A percentile compares a stretch with the other conserved stretches of the same genome.
Conservation (phyloP, 2,797 vertebrate species). For the Anabas testudineus region DNA sequence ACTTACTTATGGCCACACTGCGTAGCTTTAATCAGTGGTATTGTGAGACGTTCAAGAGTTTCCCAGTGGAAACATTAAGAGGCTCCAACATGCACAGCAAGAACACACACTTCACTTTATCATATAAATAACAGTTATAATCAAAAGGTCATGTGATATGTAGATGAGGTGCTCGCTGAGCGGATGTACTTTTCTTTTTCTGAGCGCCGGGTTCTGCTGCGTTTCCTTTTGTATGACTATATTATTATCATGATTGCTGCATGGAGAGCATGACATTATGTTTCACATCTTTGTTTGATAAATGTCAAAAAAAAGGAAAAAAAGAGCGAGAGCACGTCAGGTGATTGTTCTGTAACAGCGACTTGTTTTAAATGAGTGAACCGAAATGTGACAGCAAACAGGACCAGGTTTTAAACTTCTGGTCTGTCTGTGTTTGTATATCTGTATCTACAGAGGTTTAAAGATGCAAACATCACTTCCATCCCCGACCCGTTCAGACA, state of each 20-base stretch:
- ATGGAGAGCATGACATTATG: slow-evolving; percentile 40
- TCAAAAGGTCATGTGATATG: slow-evolving; percentile 47
- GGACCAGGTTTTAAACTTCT: too few species aligned
- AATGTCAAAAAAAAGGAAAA: slow-evolving; percentile 42
- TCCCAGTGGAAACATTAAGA: slow-evolving; percentile 35
- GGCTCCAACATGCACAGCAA: slow-evolving; percentile 10
- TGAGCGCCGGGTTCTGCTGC: not conserved
- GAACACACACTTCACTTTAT: slow-evolving; percentile 43
- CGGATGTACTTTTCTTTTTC: slow-evolving; percentile 15
- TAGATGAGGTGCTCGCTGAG: slow-evolving; percentile 16
- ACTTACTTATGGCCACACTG: not conserved
- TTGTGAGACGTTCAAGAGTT: slow-evolving; percentile 25
- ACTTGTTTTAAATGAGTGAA: not conserved
- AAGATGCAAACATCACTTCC: too few species aligned
- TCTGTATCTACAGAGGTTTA: too few species aligned
- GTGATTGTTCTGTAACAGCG: slow-evolving; percentile 36
- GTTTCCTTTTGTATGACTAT: slow-evolving; percentile 10
- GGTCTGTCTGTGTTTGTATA: too few species aligned
- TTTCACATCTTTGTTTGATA: slow-evolving; percentile 48
- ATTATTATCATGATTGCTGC: slow-evolving; percentile 49
- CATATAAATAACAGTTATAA: slow-evolving; percentile 51
- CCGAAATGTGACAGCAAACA: not conserved
- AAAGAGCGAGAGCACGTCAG: slow-evolving; percentile 37
- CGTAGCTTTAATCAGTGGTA: slow-evolving; percentile 33
- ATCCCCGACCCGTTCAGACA: too few species aligned